Conservation (phyloP, 1,140 invertebrate genomes). For the Centruroides sculpturatus region DNA sequence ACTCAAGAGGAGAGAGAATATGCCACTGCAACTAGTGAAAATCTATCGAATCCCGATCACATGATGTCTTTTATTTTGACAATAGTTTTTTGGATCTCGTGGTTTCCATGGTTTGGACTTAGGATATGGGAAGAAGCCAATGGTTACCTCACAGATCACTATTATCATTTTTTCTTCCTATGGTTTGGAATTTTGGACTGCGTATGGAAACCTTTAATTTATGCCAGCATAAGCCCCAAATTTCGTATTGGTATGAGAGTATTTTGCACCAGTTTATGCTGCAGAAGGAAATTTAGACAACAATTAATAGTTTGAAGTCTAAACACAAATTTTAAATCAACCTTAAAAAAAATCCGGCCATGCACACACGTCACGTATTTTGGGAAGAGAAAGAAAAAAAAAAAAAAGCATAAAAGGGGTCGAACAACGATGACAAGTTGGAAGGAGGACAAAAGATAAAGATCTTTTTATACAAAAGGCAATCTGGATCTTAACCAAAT, state of each 20-base stretch:
- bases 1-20: constrained; percentile 86
- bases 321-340: no score
- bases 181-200: constrained; percentile 89
- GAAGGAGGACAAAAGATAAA: no score
- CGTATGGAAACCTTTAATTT: constrained; percentile 83
- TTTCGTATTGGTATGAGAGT: constrained; percentile 73
- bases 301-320: constrained; percentile 9
- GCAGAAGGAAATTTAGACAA: constrained; percentile 51
- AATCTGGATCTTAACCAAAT: no score
- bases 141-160: constrained; percentile 44
- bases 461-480: not conserved
- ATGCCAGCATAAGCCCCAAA: constrained; percentile 70
- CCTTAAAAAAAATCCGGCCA: no score
- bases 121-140: constrained; percentile 40
- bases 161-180: constrained; percentile 77
- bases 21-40: constrained; percentile 74
- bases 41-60: constrained; percentile 81
- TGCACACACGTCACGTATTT: no score
- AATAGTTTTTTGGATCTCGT: constrained; percentile 75
- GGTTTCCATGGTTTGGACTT: constrained; percentile 75
- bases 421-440: no score
- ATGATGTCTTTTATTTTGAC: constrained; percentile 87
- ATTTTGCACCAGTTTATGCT: constrained; percentile 74
- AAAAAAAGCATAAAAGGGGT: no score
- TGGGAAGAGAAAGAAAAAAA: no score